Conservation (phyloP, 2,113 vertebrate genomes). For the Enhydra lutris region DNA sequence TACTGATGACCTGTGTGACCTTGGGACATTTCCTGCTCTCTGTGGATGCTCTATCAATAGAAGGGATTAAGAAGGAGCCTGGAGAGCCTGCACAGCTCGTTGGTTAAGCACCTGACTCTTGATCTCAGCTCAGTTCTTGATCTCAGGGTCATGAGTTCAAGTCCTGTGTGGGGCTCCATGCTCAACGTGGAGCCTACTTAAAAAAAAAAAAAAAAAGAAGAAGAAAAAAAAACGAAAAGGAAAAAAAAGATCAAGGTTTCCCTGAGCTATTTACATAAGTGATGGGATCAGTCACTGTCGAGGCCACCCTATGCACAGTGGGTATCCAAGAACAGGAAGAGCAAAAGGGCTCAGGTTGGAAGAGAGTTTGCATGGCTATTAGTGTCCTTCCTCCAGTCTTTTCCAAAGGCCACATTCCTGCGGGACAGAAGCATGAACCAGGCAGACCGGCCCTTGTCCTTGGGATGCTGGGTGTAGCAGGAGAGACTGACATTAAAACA, state of each 20-base stretch:
- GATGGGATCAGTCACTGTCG: neutral
- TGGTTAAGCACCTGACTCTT: neutral
- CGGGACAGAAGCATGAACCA: neutral
- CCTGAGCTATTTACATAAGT: neutral
- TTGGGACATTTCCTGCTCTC: neutral
- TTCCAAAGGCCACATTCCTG: neutral
- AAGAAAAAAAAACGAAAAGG: neutral
- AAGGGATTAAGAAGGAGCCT: neutral
- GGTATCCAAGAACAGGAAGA: neutral
- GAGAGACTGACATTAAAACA: neutral
- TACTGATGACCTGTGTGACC: neutral
- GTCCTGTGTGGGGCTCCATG: neutral
- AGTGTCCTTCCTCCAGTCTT: accelerated
- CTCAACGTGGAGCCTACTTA: neutral
- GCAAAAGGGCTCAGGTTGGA: neutral
- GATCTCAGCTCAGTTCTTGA: neutral
- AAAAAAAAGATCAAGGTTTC: neutral
- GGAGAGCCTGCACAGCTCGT: neutral
- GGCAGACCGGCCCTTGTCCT: neutral
- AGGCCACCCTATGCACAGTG: accelerated
- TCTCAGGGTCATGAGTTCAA: neutral
- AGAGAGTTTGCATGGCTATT: neutral
- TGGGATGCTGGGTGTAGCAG: no score
- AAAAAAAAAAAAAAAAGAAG: neutral
- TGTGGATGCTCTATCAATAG: neutral